Percentiles rank a stretch among this genome's conserved stretches.
Evolutionary conservation across 2,888 invertebrate species (phyloP).

Genomic region (Chrysolina oricalcia): DNA sequence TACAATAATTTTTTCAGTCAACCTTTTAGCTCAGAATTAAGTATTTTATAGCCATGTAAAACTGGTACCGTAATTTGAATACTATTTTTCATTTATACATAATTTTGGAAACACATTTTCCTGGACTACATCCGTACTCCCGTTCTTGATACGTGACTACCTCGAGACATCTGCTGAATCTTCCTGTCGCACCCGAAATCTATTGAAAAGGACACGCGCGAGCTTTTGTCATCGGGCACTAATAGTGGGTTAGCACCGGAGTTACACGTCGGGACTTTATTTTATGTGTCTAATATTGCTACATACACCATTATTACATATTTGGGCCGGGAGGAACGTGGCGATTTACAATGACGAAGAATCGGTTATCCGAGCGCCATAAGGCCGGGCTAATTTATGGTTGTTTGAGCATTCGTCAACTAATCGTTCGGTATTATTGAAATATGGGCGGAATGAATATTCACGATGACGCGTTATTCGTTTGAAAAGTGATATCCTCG

Average conservation of each 20-base stretch:
- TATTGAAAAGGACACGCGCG: conserved; percentile 61
- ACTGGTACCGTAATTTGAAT: too few species aligned
- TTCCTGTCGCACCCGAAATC: conserved; percentile 55
- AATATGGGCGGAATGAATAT: conserved; percentile 28
- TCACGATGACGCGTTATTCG: conserved; percentile 2
- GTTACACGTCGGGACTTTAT: conserved; percentile 59
- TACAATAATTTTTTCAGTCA: too few species aligned
- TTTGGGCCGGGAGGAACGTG: conserved; percentile 49
- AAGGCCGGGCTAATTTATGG: conserved; percentile 45
- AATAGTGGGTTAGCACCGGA: conserved; percentile 62
- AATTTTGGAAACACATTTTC: not conserved
- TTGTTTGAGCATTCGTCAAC: conserved; percentile 36
- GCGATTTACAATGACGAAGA: conserved; percentile 45
- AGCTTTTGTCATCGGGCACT: conserved; percentile 61
- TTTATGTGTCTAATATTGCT: conserved; percentile 61
- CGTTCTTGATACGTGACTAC: conserved; percentile 45
- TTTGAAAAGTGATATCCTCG: not conserved
- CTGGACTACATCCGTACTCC: not conserved
- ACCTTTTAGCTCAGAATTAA: too few species aligned
- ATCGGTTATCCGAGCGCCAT: conserved; percentile 30
- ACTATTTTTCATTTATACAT: too few species aligned
- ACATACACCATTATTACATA: conserved; percentile 57
- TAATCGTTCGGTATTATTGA: conserved; percentile 44
- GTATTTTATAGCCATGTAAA: too few species aligned
- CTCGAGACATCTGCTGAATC: conserved; percentile 64